Evolutionary conservation across 2,888 invertebrate species (phyloP), one percentile per base, ranked within the genome.

Genomic region (Archips crataeganus): DNA sequence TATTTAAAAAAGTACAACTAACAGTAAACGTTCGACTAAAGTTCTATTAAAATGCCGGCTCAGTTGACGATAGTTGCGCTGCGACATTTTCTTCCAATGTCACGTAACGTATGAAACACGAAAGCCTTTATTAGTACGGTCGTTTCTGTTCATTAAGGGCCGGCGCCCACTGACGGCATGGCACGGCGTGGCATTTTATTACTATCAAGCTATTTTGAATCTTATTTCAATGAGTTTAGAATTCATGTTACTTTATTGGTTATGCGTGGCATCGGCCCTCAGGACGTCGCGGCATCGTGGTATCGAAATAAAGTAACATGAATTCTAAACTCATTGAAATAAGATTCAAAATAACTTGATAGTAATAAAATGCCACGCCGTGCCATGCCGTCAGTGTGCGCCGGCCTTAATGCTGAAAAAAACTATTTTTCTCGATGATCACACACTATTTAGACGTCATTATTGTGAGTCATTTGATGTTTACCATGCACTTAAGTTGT

Each of bases 11-110:
- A 54, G 36, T 51, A 65, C 49, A 65, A 34, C 32, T 23, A 57
- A 62, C 42, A 32, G 57, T 63, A 60, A 60, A 65, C 61, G 45
- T 54, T 61, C 51, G n/a, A 39, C 54, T 11, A 69, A 69, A 51
- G 59, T 70, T 70, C 60, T 47, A 61, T 73, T 45, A 45, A 61
- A 65, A 74, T 70, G 34, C 65, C 65, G 51, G 23, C 64, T 54
- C 62, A 59, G 13, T 63, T 54, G 60, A 54, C 70, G 45, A 70
- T 74, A 70, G 70, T 73, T 73, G 73, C 68, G n/a, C 68, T 74
- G 69, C 74, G 70, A 74, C 65, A 74, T 65, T 74, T 74, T 70
- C 39, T 65, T 74, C 51, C 61, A 70, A 51, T 70, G 69, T 60
- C 70, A 70, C 65, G 74, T 70, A 54, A 74, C 23, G 15, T 59